A percentile compares a stretch with the other conserved stretches of the same genome.
These are phyloP conservation scores for Metridium senile DNA, from an alignment of 92 coral and sea anemone species.

Conservation along the genomic window DNA sequence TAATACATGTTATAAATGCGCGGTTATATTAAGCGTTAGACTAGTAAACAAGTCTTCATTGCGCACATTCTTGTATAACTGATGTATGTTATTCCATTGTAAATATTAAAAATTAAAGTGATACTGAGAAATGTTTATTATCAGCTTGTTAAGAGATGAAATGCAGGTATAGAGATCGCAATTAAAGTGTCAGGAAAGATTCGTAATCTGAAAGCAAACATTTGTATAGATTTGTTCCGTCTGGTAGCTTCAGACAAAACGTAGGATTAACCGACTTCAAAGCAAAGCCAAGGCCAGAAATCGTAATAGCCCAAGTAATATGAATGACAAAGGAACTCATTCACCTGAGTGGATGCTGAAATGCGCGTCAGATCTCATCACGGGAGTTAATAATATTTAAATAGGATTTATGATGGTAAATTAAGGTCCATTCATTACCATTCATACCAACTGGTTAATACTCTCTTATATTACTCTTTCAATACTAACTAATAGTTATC, in stretches of 20 bases:
- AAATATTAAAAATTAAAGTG: too few relatives aligned
- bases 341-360: background rate
- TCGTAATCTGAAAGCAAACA: slow-evolving; percentile 5
- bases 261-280: slow-evolving; percentile 2
- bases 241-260: slow-evolving; percentile 6
- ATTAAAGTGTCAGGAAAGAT: background rate
- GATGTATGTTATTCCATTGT: too few relatives aligned
- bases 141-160: background rate
- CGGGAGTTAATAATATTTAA: too few relatives aligned
- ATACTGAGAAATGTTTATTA: too few relatives aligned
- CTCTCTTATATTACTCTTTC: too few relatives aligned
- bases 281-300: background rate
- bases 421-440: too few relatives aligned
- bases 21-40: too few relatives aligned
- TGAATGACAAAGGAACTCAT: slow-evolving; percentile 3
- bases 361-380: background rate
- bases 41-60: too few relatives aligned
- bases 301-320: background rate
- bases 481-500: background rate
- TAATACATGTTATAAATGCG: too few relatives aligned
- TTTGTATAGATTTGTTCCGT: background rate
- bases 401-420: too few relatives aligned
- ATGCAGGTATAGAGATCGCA: background rate
- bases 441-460: background rate
- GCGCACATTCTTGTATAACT: too few relatives aligned